Base-by-base conservation (phyloP, 2,113 vertebrate species). In the Anolis carolinensis region DNA sequence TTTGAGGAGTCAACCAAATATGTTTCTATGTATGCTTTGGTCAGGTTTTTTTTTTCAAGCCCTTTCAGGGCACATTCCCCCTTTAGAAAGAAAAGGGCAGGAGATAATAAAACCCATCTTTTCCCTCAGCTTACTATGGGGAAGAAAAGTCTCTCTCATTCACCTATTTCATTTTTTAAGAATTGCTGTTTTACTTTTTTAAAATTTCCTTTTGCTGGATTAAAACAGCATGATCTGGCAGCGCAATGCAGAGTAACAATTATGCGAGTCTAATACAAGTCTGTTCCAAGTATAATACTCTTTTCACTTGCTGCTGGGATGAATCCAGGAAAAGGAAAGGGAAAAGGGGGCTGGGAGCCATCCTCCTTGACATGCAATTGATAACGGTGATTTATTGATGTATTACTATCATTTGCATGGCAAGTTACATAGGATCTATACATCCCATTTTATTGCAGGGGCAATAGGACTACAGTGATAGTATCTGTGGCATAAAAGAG, bases 1-100 rank as follows among this genome's bases (percentile, higher is more conserved):
- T 70, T 48, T 87, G 89, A 86, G 90, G 13, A 74, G 59, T 5
- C 21, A 83, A n/a, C 36, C 10, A 90, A 87, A 90, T 86, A 70
- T 85, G 52, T 48, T 2, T 55, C 86, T 71, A 90, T 14, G 79
- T 63, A 44, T 76, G 30, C 30, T 11, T 39, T 30, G 62, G 23
- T 50, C n/a, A 73, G 13, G 14, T 1, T 81, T 2, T 0, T 1
- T 81, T 2, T 0, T n/a, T 85, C 77, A 65, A 0, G 27, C 36
- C 44, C 82, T 48, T 75, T 83, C 0, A 72, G 30, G 30, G 4
- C 18, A 52, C 36, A 3, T 21, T 25, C 59, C 20, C 30, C 62
- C 25, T 74, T 65, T 48, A 32, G 32, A 68, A 62, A 11, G 1
- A 81, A 74, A 20, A 11, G 36, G 25, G 16, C 27, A 32, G 7